Conservation (phyloP, 1,140 invertebrate genomes). For the Anastrepha obliqua region DNA sequence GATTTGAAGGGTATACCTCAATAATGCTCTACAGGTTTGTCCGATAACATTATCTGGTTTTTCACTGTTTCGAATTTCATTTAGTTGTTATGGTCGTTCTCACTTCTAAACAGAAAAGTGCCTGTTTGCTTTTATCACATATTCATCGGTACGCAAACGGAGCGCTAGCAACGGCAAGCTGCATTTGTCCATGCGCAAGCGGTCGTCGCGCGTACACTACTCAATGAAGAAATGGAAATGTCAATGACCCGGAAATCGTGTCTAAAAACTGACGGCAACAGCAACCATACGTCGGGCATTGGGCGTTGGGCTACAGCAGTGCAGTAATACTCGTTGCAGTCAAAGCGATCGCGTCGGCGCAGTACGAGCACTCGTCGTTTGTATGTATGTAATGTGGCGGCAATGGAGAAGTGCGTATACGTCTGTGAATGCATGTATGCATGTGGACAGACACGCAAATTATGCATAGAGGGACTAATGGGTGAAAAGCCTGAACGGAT, state of each 20-base stretch:
- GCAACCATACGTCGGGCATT: constrained; percentile 59
- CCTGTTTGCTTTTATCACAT: constrained; percentile 61
- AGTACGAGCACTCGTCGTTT: constrained; percentile 13
- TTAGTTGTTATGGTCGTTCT: constrained; percentile 17
- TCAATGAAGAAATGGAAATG: constrained; percentile 68
- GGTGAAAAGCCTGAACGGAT: constrained; percentile 40
- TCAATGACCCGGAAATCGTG: constrained; percentile 74
- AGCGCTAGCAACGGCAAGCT: constrained; percentile 19
- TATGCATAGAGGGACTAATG: constrained; percentile 53
- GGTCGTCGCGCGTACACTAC: constrained; percentile 64
- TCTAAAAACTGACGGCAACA: constrained; percentile 70
- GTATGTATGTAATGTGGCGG: neutral
- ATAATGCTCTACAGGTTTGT: no score
- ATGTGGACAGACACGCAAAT: constrained; percentile 54
- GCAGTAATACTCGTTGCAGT: neutral
- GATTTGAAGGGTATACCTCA: no score
- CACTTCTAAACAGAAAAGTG: constrained; percentile 24
- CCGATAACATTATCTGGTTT: constrained; percentile 60
- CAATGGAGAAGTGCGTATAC: neutral
- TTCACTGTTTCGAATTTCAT: constrained; percentile 62
- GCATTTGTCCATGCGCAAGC: constrained; percentile 50
- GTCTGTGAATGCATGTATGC: neutral
- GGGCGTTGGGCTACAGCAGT: constrained; percentile 9
- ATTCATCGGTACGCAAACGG: constrained; percentile 57
- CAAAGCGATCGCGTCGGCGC: constrained; percentile 28